Percentiles rank a stretch among this genome's conserved stretches.
Conservation (phyloP, 2,797 vertebrate species). For the Aplochiton taeniatus region DNA sequence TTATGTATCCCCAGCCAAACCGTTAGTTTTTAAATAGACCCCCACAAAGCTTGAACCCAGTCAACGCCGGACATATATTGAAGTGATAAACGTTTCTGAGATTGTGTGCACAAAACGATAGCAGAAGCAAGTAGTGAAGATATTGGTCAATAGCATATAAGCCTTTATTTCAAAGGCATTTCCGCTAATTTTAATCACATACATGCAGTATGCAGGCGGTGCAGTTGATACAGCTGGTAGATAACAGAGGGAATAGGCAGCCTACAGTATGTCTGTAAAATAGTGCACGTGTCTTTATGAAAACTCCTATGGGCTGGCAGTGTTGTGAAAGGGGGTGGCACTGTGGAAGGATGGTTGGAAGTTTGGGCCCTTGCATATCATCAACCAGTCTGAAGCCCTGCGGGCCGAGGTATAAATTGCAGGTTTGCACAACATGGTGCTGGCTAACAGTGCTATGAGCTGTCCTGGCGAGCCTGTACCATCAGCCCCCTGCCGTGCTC, state of each 20-base stretch:
- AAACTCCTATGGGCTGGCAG: constrained; percentile 7
- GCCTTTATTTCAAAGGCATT: too few species aligned
- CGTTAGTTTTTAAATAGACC: too few species aligned
- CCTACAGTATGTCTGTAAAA: not conserved
- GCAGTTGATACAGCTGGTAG: not conserved
- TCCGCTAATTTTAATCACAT: too few species aligned
- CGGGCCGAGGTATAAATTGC: constrained; percentile 62
- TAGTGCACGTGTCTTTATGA: not conserved
- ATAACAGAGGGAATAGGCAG: constrained; percentile 11
- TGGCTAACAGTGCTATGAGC: constrained; percentile 49
- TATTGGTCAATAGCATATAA: too few species aligned
- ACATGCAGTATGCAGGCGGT: too few species aligned
- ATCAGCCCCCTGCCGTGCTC: constrained; percentile 57
- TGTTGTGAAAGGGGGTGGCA: constrained; percentile 17
- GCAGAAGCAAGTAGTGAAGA: too few species aligned
- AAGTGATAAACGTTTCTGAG: too few species aligned
- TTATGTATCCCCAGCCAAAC: too few species aligned
- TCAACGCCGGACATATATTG: too few species aligned
- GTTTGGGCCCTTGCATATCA: constrained; percentile 52
- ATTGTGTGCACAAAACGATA: too few species aligned
- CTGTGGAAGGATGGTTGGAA: constrained; percentile 21
- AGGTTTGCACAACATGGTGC: constrained; percentile 65
- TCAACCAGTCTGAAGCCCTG: constrained; percentile 61
- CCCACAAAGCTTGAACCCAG: too few species aligned
- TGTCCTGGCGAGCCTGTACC: constrained; percentile 57